phyloP scores from a whole-genome alignment of 2,797 vertebrate genomes.

The Gymnoscopelus microlampas region DNA sequence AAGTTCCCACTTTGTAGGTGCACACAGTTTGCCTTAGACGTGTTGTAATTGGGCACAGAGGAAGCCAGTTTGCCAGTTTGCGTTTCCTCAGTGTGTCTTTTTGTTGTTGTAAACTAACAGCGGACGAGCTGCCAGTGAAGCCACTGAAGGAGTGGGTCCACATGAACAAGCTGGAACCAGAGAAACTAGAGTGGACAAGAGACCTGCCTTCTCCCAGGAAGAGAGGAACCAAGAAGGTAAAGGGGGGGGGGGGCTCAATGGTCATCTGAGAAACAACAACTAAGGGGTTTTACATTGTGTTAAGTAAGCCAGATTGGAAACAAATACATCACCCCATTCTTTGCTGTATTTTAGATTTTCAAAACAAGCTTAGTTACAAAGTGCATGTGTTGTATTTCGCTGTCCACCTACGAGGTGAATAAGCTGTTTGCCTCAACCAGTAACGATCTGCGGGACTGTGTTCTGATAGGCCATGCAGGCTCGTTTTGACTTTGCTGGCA shows the following conservation, averaged over 20 bases:
- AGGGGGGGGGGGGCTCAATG: too few species aligned
- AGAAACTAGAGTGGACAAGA: constrained; percentile 95
- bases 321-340: too few species aligned
- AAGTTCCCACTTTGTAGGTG: too few species aligned
- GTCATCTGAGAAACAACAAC: too few species aligned
- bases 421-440: background rate
- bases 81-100: too few species aligned
- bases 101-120: constrained; percentile 58
- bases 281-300: background rate
- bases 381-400: background rate
- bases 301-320: too few species aligned
- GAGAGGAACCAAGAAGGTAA: constrained; percentile 88
- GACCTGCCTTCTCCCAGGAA: constrained; percentile 85
- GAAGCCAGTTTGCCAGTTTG: too few species aligned
- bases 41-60: too few species aligned
- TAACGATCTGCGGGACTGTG: constrained; percentile 12
- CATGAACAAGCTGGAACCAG: constrained; percentile 94
- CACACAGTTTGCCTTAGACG: too few species aligned
- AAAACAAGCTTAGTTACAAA: background rate
- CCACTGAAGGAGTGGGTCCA: constrained; percentile 92
- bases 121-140: constrained; percentile 83
- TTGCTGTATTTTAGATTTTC: too few species aligned
- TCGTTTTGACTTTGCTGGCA: constrained; percentile 92
- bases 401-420: background rate
- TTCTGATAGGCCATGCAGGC: constrained; percentile 91